phyloP scores from a whole-genome alignment of 2,113 vertebrate species.

The Dinomys branickii region DNA sequence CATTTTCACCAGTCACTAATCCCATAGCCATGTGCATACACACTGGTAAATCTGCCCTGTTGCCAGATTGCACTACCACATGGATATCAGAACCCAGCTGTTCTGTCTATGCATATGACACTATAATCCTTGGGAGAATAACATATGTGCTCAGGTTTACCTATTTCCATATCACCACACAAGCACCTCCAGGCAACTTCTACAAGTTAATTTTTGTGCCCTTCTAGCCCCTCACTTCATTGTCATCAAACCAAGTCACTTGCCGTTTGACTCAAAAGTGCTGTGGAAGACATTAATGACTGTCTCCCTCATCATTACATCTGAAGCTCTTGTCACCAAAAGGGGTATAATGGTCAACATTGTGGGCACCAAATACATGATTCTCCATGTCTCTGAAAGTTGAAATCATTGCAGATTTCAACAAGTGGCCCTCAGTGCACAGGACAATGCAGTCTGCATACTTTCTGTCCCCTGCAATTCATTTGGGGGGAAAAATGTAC shows the following conservation, averaged over 20 bases:
- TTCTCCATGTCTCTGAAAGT: too few relatives aligned
- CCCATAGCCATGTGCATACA: not conserved
- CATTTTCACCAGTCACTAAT: not conserved
- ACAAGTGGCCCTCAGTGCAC: not conserved
- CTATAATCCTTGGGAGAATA: not conserved
- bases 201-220: not conserved
- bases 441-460: too few relatives aligned
- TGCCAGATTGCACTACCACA: rapidly evolving
- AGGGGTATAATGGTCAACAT: rapidly evolving
- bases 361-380: too few relatives aligned
- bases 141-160: not conserved
- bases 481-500: too few relatives aligned
- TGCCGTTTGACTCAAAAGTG: too few relatives aligned
- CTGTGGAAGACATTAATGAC: not conserved
- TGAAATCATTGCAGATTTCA: not conserved
- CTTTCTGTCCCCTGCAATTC: not conserved
- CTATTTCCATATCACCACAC: too few relatives aligned
- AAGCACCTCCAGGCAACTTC: not conserved
- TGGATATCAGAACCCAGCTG: not conserved
- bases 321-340: not conserved
- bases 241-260: too few relatives aligned
- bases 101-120: too few relatives aligned
- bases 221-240: rapidly evolving
- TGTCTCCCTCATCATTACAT: not conserved
- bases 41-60: not conserved